Percentiles rank a stretch among this genome's conserved stretches.
phyloP scores from a whole-genome alignment of 2,888 invertebrate species.

The Drosophila fulvimacula region DNA sequence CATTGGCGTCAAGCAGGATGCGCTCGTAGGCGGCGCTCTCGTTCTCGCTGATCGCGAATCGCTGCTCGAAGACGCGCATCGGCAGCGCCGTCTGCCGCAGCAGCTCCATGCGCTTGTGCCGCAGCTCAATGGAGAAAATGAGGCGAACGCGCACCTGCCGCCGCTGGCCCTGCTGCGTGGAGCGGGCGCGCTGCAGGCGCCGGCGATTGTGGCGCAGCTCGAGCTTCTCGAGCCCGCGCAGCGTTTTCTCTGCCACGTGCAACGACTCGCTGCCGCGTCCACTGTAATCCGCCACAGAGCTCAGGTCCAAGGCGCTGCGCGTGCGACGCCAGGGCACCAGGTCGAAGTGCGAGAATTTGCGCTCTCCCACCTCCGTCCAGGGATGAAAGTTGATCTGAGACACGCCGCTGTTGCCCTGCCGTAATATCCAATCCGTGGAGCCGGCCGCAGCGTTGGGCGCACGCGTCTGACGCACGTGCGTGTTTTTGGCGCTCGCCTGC shows the following conservation, averaged over 20 bases:
- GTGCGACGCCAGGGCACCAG: constrained; percentile 84
- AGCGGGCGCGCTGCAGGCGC: constrained; percentile 82
- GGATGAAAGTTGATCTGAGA: constrained; percentile 83
- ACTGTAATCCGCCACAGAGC: constrained; percentile 74
- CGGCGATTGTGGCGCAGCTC: constrained; percentile 82
- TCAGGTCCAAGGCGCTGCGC: constrained; percentile 75
- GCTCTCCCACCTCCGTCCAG: constrained; percentile 71
- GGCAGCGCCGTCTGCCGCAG: constrained; percentile 77
- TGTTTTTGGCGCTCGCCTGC: constrained; percentile 78
- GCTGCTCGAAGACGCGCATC: constrained; percentile 80
- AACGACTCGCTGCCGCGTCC: constrained; percentile 38
- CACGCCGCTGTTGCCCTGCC: constrained; percentile 70
- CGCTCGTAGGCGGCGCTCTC: constrained; percentile 80
- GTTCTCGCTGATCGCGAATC: constrained; percentile 68
- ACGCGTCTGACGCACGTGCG: constrained; percentile 50
- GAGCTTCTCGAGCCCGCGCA: constrained; percentile 79
- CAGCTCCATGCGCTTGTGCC: constrained; percentile 84
- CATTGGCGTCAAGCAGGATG: constrained; percentile 72
- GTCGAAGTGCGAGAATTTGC: constrained; percentile 83
- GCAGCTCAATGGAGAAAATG: constrained; percentile 88
- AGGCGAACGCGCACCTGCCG: constrained; percentile 88
- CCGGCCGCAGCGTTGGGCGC: neutral
- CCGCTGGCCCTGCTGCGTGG: constrained; percentile 66
- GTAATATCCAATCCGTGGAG: constrained; percentile 81
- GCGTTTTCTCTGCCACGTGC: constrained; percentile 56